Evolutionary conservation across 1,140 invertebrate species (phyloP).

Genomic region (Leguminivora glycinivorella): DNA sequence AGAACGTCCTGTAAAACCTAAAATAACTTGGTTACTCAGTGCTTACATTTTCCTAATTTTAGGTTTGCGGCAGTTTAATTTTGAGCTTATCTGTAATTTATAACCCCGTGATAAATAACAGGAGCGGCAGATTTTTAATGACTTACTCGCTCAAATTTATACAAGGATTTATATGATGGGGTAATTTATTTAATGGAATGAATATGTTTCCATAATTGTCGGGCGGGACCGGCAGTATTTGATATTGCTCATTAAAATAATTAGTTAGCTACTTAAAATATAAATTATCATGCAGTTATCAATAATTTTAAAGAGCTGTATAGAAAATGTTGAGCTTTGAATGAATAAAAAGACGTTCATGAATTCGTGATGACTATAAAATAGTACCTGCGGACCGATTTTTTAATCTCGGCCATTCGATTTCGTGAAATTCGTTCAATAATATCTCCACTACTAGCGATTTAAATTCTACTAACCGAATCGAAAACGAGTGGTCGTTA

Average conservation of each 20-base stretch:
- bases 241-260: neutral
- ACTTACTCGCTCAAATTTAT: neutral
- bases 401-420: too few relatives aligned
- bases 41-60: conserved; percentile 7
- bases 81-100: conserved; percentile 17
- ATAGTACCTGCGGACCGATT: too few relatives aligned
- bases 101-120: conserved; percentile 12
- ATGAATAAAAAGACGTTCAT: too few relatives aligned
- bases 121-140: neutral
- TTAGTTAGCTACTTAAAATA: neutral
- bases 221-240: neutral
- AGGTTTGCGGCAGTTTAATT: neutral
- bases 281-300: neutral
- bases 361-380: too few relatives aligned
- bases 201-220: neutral
- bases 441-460: too few relatives aligned
- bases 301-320: too few relatives aligned
- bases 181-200: neutral
- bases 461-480: too few relatives aligned
- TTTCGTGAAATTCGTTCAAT: too few relatives aligned
- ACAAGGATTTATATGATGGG: neutral
- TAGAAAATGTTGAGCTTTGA: too few relatives aligned
- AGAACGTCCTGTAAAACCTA: too few relatives aligned
- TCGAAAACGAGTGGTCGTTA: too few relatives aligned
- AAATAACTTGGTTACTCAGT: neutral